These are phyloP conservation scores for Galaxias olidus DNA, from an alignment of 2,797 vertebrate genomes.

Conservation along the genomic window DNA sequence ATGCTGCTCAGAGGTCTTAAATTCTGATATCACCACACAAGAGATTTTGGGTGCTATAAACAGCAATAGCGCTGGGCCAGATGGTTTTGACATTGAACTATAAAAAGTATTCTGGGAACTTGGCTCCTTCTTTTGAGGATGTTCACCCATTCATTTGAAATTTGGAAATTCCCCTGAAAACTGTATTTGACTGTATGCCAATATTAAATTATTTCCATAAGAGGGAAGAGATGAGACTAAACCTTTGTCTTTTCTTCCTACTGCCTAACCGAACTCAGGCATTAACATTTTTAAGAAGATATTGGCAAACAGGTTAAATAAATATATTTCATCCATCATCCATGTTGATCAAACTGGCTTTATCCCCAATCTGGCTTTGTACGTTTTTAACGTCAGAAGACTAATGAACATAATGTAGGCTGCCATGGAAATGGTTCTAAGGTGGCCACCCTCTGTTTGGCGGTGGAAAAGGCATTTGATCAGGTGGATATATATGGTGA, in stretches of 20 bases:
- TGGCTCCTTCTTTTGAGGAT: no score
- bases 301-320: constrained; percentile 22
- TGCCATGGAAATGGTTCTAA: not conserved
- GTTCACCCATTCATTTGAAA: no score
- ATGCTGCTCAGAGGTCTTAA: no score
- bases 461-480: constrained; percentile 8
- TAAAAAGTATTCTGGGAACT: no score
- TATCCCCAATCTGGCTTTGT: constrained; percentile 11
- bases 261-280: constrained; percentile 11
- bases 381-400: constrained; percentile 20
- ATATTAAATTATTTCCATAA: constrained; percentile 4
- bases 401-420: constrained; percentile 13
- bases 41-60: no score
- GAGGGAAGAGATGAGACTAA: constrained; percentile 10
- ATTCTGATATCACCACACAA: no score
- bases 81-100: no score
- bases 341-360: constrained; percentile 23
- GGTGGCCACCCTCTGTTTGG: not conserved
- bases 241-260: constrained; percentile 11
- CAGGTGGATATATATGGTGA: constrained; percentile 5
- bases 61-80: no score
- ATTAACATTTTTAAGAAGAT: constrained; percentile 22
- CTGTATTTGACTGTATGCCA: no score
- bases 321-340: constrained; percentile 20
- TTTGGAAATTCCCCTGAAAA: no score